Percentiles rank a stretch among this genome's conserved stretches.
phyloP scores from a whole-genome alignment of 2,797 vertebrate species.

The Gorsachius magnificus region DNA sequence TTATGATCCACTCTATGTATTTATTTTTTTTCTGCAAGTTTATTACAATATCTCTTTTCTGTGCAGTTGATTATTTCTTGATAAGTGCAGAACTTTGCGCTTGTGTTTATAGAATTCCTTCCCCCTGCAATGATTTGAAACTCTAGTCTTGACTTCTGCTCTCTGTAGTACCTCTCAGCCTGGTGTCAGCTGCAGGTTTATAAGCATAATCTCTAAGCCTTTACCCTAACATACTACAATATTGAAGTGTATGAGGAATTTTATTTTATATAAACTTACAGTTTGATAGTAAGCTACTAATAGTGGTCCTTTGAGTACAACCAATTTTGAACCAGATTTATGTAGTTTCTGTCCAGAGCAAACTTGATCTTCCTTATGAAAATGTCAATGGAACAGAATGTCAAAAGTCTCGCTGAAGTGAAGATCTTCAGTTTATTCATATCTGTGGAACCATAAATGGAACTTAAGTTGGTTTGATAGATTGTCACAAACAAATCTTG shows the following conservation, averaged over 20 bases:
- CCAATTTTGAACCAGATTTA: not conserved
- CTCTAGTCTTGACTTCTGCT: not conserved
- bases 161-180: not conserved
- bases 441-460: not conserved
- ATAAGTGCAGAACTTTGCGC: not conserved
- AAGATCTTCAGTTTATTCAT: not conserved
- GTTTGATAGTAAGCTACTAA: not conserved
- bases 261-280: not conserved
- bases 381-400: not conserved
- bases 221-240: not conserved
- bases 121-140: not conserved
- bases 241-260: not conserved
- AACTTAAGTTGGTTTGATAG: not conserved
- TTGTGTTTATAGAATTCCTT: not conserved
- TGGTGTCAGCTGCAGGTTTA: not conserved
- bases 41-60: not conserved
- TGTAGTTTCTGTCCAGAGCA: not conserved
- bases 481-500: not conserved
- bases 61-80: not conserved
- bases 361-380: not conserved
- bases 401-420: not conserved
- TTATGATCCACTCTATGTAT: not conserved
- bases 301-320: not conserved
- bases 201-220: not conserved
- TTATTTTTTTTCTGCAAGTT: not conserved